A percentile compares a stretch with the other conserved stretches of the same genome.
Conservation (phyloP, 64 coral and sea anemone species). For the Montipora efflorescens region DNA sequence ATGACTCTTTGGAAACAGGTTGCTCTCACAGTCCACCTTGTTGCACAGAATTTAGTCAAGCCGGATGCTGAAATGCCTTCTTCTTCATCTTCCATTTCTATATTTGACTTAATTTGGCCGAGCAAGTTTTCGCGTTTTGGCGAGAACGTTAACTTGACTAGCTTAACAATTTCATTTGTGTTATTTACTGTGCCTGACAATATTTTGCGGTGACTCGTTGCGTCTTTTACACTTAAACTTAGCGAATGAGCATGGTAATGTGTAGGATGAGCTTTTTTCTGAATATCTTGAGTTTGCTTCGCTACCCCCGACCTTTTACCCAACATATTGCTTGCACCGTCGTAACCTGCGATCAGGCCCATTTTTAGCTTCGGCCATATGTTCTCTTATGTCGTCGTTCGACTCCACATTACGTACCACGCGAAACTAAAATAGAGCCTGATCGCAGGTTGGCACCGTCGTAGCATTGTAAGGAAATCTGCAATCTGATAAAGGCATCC, state of each 20-base stretch:
- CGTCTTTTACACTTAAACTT: constrained; percentile 43
- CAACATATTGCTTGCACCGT: constrained; percentile 47
- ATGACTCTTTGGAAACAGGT: neutral
- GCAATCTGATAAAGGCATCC: too few relatives aligned
- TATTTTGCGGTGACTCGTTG: neutral
- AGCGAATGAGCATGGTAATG: constrained; percentile 35
- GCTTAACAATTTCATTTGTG: constrained; percentile 45
- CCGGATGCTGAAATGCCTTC: constrained; percentile 35
- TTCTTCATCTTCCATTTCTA: constrained; percentile 16
- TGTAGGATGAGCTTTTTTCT: constrained; percentile 31
- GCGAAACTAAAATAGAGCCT: too few relatives aligned
- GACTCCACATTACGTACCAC: too few relatives aligned
- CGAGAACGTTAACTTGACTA: constrained; percentile 28
- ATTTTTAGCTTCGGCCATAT: too few relatives aligned
- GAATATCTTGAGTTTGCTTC: constrained; percentile 22
- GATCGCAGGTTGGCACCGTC: too few relatives aligned
- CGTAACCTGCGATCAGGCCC: neutral
- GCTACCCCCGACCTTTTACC: constrained; percentile 25
- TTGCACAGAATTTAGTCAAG: neutral
- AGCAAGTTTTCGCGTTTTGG: constrained; percentile 33
- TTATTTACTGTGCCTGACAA: constrained; percentile 26
- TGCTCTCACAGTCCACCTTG: constrained; percentile 39
- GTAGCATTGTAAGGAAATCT: too few relatives aligned
- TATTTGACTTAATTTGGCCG: constrained; percentile 45
- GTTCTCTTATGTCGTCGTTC: too few relatives aligned